A percentile compares a stretch with the other conserved stretches of the same genome.
Conservation (phyloP, 2,113 vertebrate genomes). For the Halichoerus grypus region DNA sequence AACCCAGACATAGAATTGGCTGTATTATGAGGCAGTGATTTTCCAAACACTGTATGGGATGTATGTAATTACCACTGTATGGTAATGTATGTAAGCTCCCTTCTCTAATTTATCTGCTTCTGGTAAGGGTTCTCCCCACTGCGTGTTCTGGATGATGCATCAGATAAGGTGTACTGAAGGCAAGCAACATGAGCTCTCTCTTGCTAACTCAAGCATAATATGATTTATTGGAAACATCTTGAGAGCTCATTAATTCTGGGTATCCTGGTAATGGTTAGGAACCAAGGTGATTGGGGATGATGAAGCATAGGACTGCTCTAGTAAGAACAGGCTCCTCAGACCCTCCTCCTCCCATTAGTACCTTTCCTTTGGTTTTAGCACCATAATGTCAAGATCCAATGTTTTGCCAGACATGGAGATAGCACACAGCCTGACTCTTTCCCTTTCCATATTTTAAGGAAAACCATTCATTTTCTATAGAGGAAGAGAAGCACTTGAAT, state of each 20-base stretch:
- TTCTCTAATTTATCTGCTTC: not conserved
- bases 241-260: not conserved
- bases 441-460: not conserved
- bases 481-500: not conserved
- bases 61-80: too few species aligned
- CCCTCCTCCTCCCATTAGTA: not conserved
- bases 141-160: not conserved
- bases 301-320: not conserved
- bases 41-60: not conserved
- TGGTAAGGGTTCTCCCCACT: not conserved
- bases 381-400: not conserved
- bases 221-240: not conserved
- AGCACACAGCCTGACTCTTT: not conserved
- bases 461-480: not conserved
- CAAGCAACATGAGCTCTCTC: not conserved
- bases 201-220: not conserved
- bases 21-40: not conserved
- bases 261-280: not conserved
- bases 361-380: not conserved
- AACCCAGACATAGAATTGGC: not conserved
- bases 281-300: too few species aligned
- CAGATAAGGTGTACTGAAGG: not conserved
- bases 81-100: rapidly evolving
- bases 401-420: not conserved
- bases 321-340: not conserved